Evolutionary conservation across 2,113 vertebrate species (phyloP), one percentile per base, ranked within the genome.

Genomic region (Cinclus cinclus): DNA sequence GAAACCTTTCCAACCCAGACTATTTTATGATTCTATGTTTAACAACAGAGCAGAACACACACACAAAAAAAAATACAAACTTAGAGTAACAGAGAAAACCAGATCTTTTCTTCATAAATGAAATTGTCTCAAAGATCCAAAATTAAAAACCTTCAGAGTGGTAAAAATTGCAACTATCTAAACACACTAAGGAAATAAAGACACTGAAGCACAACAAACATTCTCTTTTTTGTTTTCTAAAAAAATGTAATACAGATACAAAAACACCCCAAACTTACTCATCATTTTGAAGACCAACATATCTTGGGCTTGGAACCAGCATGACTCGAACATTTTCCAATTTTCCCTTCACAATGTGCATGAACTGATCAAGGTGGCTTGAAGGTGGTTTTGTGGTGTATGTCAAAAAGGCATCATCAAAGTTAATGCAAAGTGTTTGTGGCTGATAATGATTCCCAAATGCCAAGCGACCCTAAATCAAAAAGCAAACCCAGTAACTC

Each of bases 331-430:
- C 99, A 50, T 99, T 99, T 97, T 99, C 99, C 96, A 99, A 82
- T 39, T 99, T 99, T 74, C 99, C 99, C 95, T 99, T 99, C 87
- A 99, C 97, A 1, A 99, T 99, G 97, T 99, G 99, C 99, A 99
- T 99, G 96, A 98, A 99, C 87, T 99, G 98, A 95, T 99, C 99
- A 74, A 99, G 98, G 92, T 99, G 99, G 97, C 99, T 99, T 27
- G 99, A 99, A 67, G 99, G 99, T n/a, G 99, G 99, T 95, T 99
- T 99, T 90, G 99, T 99, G 89, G 99, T 98, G 0, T 99, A 99
- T 0, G 99, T 99, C 96, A 99, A 95, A 97, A 99, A 99, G 89
- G 99, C 99, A 78, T 99, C 99, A 84, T 99, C 99, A 91, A 99
- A 99, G 94, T 99, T 99, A 94, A 99, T 98, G 59, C 99, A 99